Evolutionary conservation across 2,113 vertebrate genomes (phyloP).

Genomic region (Lagenorhynchus albirostris): DNA sequence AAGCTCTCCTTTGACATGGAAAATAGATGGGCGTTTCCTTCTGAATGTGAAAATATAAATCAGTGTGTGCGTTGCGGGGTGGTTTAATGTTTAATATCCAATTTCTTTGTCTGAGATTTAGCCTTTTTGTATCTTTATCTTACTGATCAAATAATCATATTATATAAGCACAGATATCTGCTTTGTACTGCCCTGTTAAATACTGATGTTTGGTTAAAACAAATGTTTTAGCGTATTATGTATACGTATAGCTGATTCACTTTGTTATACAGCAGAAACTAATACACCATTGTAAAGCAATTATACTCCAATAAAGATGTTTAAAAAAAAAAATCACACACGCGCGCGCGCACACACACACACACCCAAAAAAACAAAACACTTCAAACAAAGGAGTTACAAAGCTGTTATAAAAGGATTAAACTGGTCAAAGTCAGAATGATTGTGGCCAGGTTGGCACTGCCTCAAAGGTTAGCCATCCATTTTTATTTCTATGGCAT

Average conservation of each 20-base stretch:
- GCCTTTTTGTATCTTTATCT: slow-evolving; percentile 37
- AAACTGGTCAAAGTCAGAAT: slow-evolving; percentile 76
- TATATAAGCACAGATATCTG: slow-evolving; percentile 15
- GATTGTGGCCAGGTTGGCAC: slow-evolving; percentile 69
- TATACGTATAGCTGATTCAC: background rate
- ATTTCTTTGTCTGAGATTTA: slow-evolving; percentile 21
- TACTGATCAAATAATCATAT: slow-evolving; percentile 61
- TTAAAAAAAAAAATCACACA: too few relatives aligned
- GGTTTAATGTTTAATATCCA: slow-evolving; percentile 1
- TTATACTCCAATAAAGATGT: too few relatives aligned
- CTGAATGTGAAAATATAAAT: slow-evolving; percentile 35
- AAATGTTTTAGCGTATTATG: slow-evolving; percentile 58
- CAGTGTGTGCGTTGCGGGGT: background rate
- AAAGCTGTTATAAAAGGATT: slow-evolving; percentile 64
- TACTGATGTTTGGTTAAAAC: slow-evolving; percentile 55
- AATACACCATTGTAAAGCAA: too few relatives aligned
- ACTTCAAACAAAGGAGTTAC: slow-evolving; percentile 68
- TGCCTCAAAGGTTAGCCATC: slow-evolving; percentile 81
- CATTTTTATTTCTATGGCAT: slow-evolving; percentile 82
- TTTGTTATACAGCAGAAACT: too few relatives aligned
- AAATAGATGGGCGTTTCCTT: background rate
- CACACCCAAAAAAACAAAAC: background rate
- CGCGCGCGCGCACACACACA: too few relatives aligned
- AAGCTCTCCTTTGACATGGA: slow-evolving; percentile 1
- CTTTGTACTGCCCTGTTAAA: slow-evolving; percentile 37